Conservation (phyloP, 2,797 vertebrate species). For the Delichon dasypus region DNA sequence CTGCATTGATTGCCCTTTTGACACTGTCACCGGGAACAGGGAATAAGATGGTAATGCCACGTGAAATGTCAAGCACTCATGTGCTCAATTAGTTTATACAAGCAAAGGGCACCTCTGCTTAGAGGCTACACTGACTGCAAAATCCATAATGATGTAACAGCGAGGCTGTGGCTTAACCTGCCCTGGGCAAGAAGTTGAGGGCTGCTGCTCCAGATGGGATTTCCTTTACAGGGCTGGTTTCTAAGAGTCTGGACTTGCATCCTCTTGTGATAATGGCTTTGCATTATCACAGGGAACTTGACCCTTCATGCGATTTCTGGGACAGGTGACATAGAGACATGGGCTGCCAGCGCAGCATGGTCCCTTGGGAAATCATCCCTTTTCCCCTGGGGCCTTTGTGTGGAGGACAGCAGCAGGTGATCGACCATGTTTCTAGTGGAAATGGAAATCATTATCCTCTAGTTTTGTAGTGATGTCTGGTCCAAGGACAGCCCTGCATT, state of each 20-base stretch:
- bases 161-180: not conserved
- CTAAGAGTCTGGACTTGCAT: not conserved
- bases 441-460: not conserved
- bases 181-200: not conserved
- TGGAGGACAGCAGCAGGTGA: not conserved
- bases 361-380: not conserved
- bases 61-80: conserved; percentile 48
- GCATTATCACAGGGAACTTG: not conserved
- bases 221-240: not conserved
- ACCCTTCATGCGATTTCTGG: not conserved
- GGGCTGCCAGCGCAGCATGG: not conserved
- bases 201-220: not conserved
- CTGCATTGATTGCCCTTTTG: not conserved
- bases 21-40: not conserved
- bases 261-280: not conserved
- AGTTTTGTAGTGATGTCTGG: not conserved
- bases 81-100: conserved; percentile 15
- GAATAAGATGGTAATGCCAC: not conserved
- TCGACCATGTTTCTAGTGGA: not conserved
- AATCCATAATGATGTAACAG: not conserved
- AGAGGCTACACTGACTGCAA: not conserved
- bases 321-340: not conserved
- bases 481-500: not conserved
- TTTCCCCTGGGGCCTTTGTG: not conserved
- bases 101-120: conserved; percentile 43